Evolutionary conservation across 2,888 invertebrate species (phyloP), one percentile per base, ranked within the genome.

Genomic region (Frankliniella fusca): DNA sequence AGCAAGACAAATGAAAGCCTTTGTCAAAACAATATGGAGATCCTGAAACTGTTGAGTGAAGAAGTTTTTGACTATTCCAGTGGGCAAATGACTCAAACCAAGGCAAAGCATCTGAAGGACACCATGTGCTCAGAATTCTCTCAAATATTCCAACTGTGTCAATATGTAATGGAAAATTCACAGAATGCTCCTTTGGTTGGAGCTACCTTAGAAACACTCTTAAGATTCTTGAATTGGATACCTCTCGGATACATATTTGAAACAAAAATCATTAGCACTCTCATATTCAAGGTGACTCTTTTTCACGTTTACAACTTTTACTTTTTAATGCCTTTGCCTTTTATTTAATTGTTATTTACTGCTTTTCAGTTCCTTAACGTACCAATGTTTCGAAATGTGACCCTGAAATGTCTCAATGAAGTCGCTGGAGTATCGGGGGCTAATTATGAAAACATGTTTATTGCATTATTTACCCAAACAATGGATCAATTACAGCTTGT

Each of bases 241-340:
- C 99, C 99, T n/a, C 91, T 99, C 84, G 99, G 99, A 18, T 99
- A 99, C 88, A 99, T 99, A 88, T 99, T 99, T 90, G 99, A 99
- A 91, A 99, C 99, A 85, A 96, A 97, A 88, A 91, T 99, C 82
- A 97, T 99, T 86, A 94, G 93, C 86, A 97, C 97, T 82, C 91
- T 99, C 82, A 95, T 97, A 87, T 95, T 94, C 88, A 99, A 98
- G 90, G 90, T 90, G 86, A 85, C 83, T 82, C 50, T 48, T 0
- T 5, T 49, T 23, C 28, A 81, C 12, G 76, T 80, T 82, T 80
- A n/a, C 80, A 80, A 8, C 10, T 80, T 80, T 3, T 81, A 15
- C 48, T 84, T 15, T n/a, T 48, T 11, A 48, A 38, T 48, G 18
- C n/a, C n/a, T n/a, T n/a, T n/a, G 79, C 61, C 61, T 80, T 48